Percentiles rank a stretch among this genome's conserved stretches.
phyloP scores from a whole-genome alignment of 1,140 invertebrate genomes.

The Steinernema khuongi region DNA sequence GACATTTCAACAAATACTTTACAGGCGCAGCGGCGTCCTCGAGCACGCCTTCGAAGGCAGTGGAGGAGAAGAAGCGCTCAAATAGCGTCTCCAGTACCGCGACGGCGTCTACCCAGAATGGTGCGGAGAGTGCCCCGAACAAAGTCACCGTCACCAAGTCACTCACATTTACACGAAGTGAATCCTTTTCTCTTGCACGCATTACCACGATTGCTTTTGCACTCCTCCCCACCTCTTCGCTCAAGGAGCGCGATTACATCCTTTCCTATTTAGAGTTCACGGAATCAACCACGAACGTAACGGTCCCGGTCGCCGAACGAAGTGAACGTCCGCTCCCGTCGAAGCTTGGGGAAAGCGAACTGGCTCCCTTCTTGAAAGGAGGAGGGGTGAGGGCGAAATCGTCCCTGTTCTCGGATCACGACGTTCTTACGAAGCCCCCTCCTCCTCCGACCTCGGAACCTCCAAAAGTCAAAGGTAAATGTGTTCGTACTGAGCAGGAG shows the following conservation, averaged over 20 bases:
- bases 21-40: not conserved
- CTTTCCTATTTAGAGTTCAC: not conserved
- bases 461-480: not conserved
- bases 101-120: conserved; percentile 1
- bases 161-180: not conserved
- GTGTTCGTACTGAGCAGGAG: not conserved
- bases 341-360: not conserved
- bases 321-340: not conserved
- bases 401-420: not conserved
- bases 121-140: not conserved
- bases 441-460: not conserved
- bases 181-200: not conserved
- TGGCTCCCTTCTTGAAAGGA: not conserved
- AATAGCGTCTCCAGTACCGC: not conserved
- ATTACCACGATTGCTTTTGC: not conserved
- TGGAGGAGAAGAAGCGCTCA: not conserved
- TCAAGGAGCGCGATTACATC: not conserved
- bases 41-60: not conserved
- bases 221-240: not conserved
- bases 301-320: not conserved
- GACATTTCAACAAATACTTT: not conserved
- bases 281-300: not conserved
- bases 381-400: not conserved
- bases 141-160: conserved; percentile 2
- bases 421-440: not conserved